Conservation (phyloP, 2,888 invertebrate species). For the Tetrapedia diversipes region DNA sequence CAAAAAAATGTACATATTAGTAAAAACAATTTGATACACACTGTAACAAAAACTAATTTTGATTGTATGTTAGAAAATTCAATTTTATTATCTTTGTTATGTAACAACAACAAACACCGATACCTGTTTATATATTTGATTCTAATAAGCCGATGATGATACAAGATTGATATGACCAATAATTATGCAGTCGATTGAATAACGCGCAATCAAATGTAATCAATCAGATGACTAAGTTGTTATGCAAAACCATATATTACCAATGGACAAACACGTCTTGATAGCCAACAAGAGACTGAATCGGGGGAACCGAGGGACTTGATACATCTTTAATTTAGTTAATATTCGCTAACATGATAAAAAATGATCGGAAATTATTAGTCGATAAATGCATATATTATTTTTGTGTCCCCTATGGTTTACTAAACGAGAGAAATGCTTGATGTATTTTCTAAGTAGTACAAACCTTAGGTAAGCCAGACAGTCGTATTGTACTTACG, state of each 20-base stretch:
- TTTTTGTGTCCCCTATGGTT: too few species aligned
- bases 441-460: too few species aligned
- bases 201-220: slow-evolving; percentile 57
- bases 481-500: not conserved
- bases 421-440: too few species aligned
- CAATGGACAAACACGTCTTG: slow-evolving; percentile 33
- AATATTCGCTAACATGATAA: slow-evolving; percentile 2
- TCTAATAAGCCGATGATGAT: slow-evolving; percentile 33
- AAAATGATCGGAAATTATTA: too few species aligned
- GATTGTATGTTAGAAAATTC: too few species aligned
- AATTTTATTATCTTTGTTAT: too few species aligned
- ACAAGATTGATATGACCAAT: slow-evolving; percentile 31
- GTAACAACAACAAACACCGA: slow-evolving; percentile 9
- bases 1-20: too few species aligned
- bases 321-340: slow-evolving; percentile 31
- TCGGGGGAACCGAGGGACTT: not conserved
- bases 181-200: slow-evolving; percentile 40
- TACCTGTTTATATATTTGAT: slow-evolving; percentile 3
- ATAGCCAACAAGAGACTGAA: slow-evolving; percentile 24
- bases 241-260: slow-evolving; percentile 52
- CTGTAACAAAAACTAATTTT: too few species aligned
- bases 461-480: not conserved
- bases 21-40: too few species aligned
- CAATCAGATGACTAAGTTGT: slow-evolving; percentile 55
- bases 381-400: too few species aligned